These are phyloP conservation scores for Colletes collaris DNA, from an alignment of 2,888 invertebrate species.

Conservation along the genomic window DNA sequence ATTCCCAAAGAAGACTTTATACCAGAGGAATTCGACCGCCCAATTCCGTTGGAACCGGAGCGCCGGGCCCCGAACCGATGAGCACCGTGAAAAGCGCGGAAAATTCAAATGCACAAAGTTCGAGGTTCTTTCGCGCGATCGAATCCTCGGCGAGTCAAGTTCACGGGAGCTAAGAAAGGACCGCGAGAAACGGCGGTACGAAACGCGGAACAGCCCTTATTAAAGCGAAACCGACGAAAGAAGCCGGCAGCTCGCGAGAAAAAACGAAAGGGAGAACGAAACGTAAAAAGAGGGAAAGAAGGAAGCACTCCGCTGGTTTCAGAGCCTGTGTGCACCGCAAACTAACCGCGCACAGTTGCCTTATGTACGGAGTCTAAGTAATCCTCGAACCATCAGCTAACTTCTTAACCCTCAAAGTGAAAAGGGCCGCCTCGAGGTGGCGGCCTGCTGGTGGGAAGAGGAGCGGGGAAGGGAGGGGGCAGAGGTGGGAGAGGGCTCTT, in stretches of 20 bases:
- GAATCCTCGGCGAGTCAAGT: not conserved
- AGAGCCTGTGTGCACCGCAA: constrained; percentile 57
- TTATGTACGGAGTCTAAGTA: constrained; percentile 69
- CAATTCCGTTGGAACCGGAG: too few relatives aligned
- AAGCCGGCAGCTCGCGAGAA: constrained; percentile 6
- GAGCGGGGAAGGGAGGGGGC: not conserved
- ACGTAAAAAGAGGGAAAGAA: constrained; percentile 14
- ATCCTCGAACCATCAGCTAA: constrained; percentile 72
- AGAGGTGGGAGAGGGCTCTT: not conserved
- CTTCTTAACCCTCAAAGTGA: constrained; percentile 74
- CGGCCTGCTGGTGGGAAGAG: not conserved
- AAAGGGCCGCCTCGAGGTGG: constrained; percentile 58
- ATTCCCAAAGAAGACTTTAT: too few relatives aligned
- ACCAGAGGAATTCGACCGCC: too few relatives aligned
- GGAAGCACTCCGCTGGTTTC: constrained; percentile 37
- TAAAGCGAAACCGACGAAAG: not conserved
- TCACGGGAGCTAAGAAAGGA: not conserved
- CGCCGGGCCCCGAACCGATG: too few relatives aligned
- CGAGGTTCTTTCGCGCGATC: not conserved
- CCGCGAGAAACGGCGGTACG: not conserved
- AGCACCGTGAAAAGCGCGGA: too few relatives aligned
- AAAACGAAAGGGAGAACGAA: constrained; percentile 25
- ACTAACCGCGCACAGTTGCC: constrained; percentile 61
- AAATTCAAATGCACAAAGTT: not conserved
- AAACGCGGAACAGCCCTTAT: constrained; percentile 13